Base-by-base conservation (phyloP, 2,888 invertebrate species). In the Dolichomitus sp. region DNA sequence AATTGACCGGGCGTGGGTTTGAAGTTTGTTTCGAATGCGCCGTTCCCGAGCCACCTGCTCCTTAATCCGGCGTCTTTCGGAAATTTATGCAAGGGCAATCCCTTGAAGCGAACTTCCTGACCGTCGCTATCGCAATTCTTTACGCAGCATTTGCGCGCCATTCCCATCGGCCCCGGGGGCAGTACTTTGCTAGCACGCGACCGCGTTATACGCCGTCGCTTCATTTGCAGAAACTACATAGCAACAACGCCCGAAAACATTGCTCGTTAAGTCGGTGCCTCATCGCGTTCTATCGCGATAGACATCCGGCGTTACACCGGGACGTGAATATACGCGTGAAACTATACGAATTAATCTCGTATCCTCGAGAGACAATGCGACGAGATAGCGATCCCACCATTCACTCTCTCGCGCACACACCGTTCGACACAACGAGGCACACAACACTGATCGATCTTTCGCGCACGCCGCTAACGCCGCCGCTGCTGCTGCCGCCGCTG, bases 71-170 rank as follows among this genome's bases (percentile, higher is more conserved):
- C 90, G 91, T 97, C 96, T 91, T 96, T 95, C 2, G 97, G 97
- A 89, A 96, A 96, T 88, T 96, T 97, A 92, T 97, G 97, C 90
- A 96, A 96, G 48, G 97, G 97, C 45, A 97, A 96, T 83, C 97
- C 97, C 86, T 95, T 94, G 91, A 96, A 95, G 92, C 96, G 95
- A 80, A 94, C 93, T 90, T 96, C 94, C 81, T 94, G 94, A 45
- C 96, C 95, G 91, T 95, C 95, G 69, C 96, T 96, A 85, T 94
- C 94, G 94, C 96, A 96, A 89, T 94, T 95, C 87, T 94, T 94
- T 88, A 96, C 94, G 91, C 95, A 95, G 94, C 96, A 96, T 94
- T 95, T 95, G 93, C 96, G 95, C 87, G 95, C 95, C 96, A 96
- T 96, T 94, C 90, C 90, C 90, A 88, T 89, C 81, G 85, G 80